Percentiles rank a stretch among this genome's conserved stretches.
Evolutionary conservation across 2,797 vertebrate species (phyloP).

Genomic region (Forpus xanthops): DNA sequence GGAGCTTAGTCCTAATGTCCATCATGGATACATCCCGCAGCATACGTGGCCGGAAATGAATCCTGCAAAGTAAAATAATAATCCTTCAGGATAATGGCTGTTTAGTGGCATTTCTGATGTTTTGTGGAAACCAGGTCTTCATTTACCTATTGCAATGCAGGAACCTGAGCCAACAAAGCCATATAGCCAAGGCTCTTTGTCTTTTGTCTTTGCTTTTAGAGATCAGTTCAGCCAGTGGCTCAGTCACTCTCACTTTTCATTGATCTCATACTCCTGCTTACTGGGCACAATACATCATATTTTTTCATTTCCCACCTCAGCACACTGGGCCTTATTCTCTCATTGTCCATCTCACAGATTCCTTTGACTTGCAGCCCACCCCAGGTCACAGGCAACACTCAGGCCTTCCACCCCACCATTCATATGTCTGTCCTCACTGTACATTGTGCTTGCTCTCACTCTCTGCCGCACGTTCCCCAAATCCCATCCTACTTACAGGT

Average conservation of each 20-base stretch:
- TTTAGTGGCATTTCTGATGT: neutral
- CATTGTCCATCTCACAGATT: neutral
- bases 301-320: neutral
- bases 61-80: conserved; percentile 70
- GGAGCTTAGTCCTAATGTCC: conserved; percentile 86
- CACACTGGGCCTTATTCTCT: neutral
- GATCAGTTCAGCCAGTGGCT: neutral
- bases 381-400: neutral
- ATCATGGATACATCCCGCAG: conserved; percentile 84
- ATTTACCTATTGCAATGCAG: neutral
- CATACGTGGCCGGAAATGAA: conserved; percentile 86
- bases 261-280: neutral
- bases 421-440: rapidly evolving
- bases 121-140: neutral
- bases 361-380: neutral
- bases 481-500: rapidly evolving
- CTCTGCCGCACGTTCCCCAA: neutral
- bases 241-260: neutral
- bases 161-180: neutral
- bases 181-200: neutral
- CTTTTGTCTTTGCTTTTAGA: neutral
- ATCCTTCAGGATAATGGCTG: neutral
- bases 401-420: neutral
- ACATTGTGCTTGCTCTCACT: neutral
- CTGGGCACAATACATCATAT: neutral